These are phyloP conservation scores for Mormyrus hasselquistii DNA, from an alignment of 2,797 vertebrate genomes.

Conservation along the genomic window DNA sequence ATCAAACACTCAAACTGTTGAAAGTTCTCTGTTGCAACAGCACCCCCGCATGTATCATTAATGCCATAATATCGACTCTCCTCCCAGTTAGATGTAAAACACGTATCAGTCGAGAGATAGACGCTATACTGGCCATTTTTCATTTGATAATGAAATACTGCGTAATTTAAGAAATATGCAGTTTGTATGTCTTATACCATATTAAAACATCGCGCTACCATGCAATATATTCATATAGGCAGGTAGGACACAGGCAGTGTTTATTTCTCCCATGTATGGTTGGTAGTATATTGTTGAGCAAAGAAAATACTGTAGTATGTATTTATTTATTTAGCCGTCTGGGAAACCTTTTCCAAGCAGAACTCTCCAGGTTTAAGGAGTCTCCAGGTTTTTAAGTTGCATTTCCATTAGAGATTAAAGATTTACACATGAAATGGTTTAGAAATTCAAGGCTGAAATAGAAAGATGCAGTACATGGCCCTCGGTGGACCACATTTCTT, in stretches of 20 bases:
- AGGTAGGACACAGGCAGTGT: neutral
- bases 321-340: neutral
- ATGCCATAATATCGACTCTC: neutral
- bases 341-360: neutral
- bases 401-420: neutral
- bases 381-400: neutral
- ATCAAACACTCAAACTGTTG: neutral
- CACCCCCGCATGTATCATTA: constrained; percentile 4
- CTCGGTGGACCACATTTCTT: neutral
- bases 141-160: neutral
- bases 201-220: neutral
- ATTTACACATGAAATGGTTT: neutral
- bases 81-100: neutral
- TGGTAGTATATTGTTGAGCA: neutral
- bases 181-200: neutral
- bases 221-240: neutral
- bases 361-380: neutral
- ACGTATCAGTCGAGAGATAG: neutral
- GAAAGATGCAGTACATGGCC: neutral
- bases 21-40: constrained; percentile 4
- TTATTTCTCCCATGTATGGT: neutral
- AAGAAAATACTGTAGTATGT: neutral
- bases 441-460: neutral
- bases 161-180: neutral
- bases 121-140: neutral